Percentiles rank a stretch among this genome's conserved stretches.
Evolutionary conservation across 2,797 vertebrate species (phyloP).

Genomic region (Esox lucius): DNA sequence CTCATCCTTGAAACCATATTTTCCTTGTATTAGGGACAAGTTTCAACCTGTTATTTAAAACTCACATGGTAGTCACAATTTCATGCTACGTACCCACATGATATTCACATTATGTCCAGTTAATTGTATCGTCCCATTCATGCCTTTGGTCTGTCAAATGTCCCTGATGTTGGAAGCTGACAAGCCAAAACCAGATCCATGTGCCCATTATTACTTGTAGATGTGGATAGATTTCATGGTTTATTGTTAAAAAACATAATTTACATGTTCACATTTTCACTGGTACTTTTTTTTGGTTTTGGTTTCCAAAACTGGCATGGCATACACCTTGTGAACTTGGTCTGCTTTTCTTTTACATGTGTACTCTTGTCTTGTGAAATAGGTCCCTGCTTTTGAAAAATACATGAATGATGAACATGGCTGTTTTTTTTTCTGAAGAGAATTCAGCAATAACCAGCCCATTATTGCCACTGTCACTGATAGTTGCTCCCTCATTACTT

Average conservation of each 20-base stretch:
- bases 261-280: slow-evolving; percentile 34
- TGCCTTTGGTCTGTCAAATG: slow-evolving; percentile 71
- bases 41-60: neutral
- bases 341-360: neutral
- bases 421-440: neutral
- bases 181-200: slow-evolving; percentile 38
- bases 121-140: slow-evolving; percentile 74
- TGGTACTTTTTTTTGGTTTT: neutral
- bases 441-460: neutral
- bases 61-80: slow-evolving; percentile 10
- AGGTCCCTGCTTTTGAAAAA: neutral
- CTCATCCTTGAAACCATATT: slow-evolving; percentile 8
- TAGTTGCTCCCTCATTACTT: neutral
- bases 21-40: neutral
- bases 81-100: slow-evolving; percentile 42
- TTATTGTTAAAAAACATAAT: slow-evolving; percentile 47
- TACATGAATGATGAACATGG: neutral
- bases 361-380: neutral
- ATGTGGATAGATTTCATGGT: too few relatives aligned
- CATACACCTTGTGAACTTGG: neutral
- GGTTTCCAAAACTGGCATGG: neutral
- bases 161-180: slow-evolving; percentile 68
- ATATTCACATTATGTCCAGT: slow-evolving; percentile 69
- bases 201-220: neutral
- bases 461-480: neutral